Evolutionary conservation across 1,140 invertebrate species (phyloP), one percentile per base, ranked within the genome.

Genomic region (Dryas iulia): DNA sequence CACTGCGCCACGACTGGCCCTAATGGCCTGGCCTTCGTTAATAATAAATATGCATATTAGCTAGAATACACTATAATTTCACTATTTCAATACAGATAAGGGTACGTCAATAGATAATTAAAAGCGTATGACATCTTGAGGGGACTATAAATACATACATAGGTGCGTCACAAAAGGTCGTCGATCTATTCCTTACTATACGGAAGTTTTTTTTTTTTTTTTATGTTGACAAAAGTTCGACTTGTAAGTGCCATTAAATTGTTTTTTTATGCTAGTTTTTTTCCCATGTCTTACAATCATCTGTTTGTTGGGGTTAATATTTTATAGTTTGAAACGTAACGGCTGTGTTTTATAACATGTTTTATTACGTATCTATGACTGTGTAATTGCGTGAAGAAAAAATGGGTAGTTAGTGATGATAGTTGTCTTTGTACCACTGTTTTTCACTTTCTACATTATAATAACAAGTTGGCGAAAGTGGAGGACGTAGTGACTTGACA

Each of bases 221-320:
- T 79, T 77, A 69, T 78, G 63, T 76, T 71, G 67, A 73, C 75
- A 71, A 77, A 76, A 67, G 54, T 76, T 76, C 77, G 71, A 82
- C 75, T 77, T 74, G 76, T 79, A 72, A 76, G 71, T 68, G 59
- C 68, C 76, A 77, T 80, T 78, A 80, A 78, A 77, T 71, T 74
- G 69, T 77, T 75, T 79, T 78, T 58, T 69, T 62, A 47, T n/a
- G 5, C 31, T 14, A 56, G 23, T 10, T 57, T 67, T 67, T 35
- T 63, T 47, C 61, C 21, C 61, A 52, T 52, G 61, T 63, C 61
- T 63, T 63, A 56, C 7, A 18, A 54, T 63, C 52, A 33, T 63
- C 61, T 63, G 52, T 47, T 30, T 23, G 23, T 35, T 23, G 35
- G 61, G 61, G 61, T 63, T 54, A 54, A 53, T 35, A 12, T 66